These are phyloP conservation scores for Drosophila nebulosa DNA, from an alignment of 1,140 invertebrate genomes.

Conservation along the genomic window DNA sequence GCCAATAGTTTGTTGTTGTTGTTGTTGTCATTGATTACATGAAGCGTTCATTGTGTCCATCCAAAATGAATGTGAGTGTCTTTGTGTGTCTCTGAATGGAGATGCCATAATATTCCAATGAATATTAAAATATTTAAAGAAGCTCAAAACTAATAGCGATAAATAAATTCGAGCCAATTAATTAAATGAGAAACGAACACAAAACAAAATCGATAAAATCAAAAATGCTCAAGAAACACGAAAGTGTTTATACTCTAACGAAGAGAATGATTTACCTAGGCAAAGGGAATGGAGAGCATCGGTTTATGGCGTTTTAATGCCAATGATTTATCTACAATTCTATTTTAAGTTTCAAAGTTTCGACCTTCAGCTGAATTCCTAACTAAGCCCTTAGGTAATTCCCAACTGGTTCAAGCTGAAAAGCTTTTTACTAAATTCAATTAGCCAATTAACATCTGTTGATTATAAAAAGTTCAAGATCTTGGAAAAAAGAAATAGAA, in stretches of 20 bases:
- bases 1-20: not conserved
- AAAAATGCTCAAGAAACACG: not conserved
- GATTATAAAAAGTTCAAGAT: too few relatives aligned
- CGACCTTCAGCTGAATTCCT: too few relatives aligned
- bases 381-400: too few relatives aligned
- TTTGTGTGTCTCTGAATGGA: not conserved
- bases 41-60: not conserved
- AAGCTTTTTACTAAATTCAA: too few relatives aligned
- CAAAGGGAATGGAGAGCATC: too few relatives aligned
- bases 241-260: not conserved
- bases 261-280: not conserved
- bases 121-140: slow-evolving; percentile 64
- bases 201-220: not conserved
- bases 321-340: too few relatives aligned
- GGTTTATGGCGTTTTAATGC: too few relatives aligned
- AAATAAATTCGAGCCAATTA: slow-evolving; percentile 70
- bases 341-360: too few relatives aligned
- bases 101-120: slow-evolving; percentile 38
- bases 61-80: not conserved
- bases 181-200: slow-evolving; percentile 41
- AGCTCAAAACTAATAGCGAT: slow-evolving; percentile 17
- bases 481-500: too few relatives aligned
- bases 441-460: too few relatives aligned
- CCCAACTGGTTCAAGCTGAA: too few relatives aligned
- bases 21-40: slow-evolving; percentile 3